Evolutionary conservation across 1,140 invertebrate genomes (phyloP).

Genomic region (Protaetia brevitarsis): DNA sequence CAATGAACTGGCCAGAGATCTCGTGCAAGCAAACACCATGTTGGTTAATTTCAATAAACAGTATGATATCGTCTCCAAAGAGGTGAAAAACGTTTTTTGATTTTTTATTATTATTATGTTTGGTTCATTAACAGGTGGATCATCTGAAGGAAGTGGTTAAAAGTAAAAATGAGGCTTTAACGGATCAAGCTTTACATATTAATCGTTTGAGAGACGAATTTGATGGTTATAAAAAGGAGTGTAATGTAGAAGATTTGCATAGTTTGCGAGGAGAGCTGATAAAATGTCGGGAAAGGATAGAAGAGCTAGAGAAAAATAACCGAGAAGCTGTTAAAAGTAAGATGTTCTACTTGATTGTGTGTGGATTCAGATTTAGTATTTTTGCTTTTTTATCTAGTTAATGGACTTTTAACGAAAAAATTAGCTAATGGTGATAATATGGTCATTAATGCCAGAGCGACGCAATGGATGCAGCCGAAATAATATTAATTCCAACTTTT

Average conservation of each 20-base stretch:
- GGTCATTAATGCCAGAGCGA: background rate
- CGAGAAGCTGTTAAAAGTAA: slow-evolving; percentile 37
- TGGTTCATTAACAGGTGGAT: slow-evolving; percentile 25
- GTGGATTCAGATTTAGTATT: background rate
- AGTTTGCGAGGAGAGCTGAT: slow-evolving; percentile 27
- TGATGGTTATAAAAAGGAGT: slow-evolving; percentile 30
- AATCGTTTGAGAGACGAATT: slow-evolving; percentile 30
- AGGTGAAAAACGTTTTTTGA: slow-evolving; percentile 6
- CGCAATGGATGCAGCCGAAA: background rate
- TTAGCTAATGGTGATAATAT: slow-evolving; percentile 23
- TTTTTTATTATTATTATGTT: slow-evolving; percentile 10
- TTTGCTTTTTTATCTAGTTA: slow-evolving; percentile 27
- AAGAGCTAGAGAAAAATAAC: slow-evolving; percentile 33
- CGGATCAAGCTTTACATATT: slow-evolving; percentile 24
- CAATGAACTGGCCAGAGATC: slow-evolving; percentile 41
- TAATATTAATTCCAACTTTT: background rate
- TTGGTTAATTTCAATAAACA: slow-evolving; percentile 42
- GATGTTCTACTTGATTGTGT: background rate
- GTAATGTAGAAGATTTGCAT: slow-evolving; percentile 30
- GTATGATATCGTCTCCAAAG: slow-evolving; percentile 36
- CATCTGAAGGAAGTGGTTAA: slow-evolving; percentile 26
- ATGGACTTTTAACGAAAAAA: slow-evolving; percentile 29
- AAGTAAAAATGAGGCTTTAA: slow-evolving; percentile 29
- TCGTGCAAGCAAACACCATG: slow-evolving; percentile 43
- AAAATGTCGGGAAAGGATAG: slow-evolving; percentile 25